A percentile compares a stretch with the other conserved stretches of the same genome.
These are phyloP conservation scores for Drosophila leonis DNA, from an alignment of 2,888 invertebrate species.

Conservation along the genomic window DNA sequence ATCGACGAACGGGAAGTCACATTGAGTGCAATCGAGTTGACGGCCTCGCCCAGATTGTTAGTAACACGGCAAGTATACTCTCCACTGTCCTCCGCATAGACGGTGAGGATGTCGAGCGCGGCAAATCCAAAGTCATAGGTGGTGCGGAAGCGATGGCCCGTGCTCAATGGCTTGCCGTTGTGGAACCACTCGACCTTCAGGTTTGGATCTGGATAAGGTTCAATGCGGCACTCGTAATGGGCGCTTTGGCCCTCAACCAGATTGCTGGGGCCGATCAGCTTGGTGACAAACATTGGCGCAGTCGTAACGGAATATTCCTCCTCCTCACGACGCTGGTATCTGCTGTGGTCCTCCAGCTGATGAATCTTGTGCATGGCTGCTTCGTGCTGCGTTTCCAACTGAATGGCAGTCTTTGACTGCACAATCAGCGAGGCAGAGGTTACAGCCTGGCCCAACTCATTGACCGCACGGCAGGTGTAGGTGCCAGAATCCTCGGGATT, in stretches of 20 bases:
- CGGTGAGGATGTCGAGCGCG: slow-evolving; percentile 96
- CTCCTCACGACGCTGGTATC: slow-evolving; percentile 92
- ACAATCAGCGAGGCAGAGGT: slow-evolving; percentile 96
- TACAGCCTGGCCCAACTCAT: slow-evolving; percentile 97
- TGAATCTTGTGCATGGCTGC: slow-evolving; percentile 94
- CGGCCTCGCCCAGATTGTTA: slow-evolving; percentile 93
- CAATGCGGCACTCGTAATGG: slow-evolving; percentile 96
- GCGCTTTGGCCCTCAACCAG: slow-evolving; percentile 95
- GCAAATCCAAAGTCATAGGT: slow-evolving; percentile 99
- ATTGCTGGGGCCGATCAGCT: slow-evolving; percentile 93
- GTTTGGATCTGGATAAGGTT: slow-evolving; percentile 95
- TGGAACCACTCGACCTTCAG: slow-evolving; percentile 97
- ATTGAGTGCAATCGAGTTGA: slow-evolving; percentile 92
- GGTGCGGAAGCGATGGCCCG: slow-evolving; percentile 96
- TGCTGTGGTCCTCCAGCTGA: slow-evolving; percentile 92
- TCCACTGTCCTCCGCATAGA: slow-evolving; percentile 97
- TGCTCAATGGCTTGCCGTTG: slow-evolving; percentile 94
- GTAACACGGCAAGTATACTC: slow-evolving; percentile 95
- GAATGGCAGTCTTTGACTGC: slow-evolving; percentile 94
- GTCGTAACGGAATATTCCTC: slow-evolving; percentile 92
- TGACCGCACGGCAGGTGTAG: slow-evolving; percentile 96
- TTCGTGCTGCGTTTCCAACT: slow-evolving; percentile 95
- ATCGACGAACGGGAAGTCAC: slow-evolving; percentile 94
- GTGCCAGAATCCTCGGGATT: slow-evolving; percentile 98
- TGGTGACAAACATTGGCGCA: slow-evolving; percentile 94